Conservation (phyloP, 2,888 invertebrate species). For the Eupithecia abbreviata region DNA sequence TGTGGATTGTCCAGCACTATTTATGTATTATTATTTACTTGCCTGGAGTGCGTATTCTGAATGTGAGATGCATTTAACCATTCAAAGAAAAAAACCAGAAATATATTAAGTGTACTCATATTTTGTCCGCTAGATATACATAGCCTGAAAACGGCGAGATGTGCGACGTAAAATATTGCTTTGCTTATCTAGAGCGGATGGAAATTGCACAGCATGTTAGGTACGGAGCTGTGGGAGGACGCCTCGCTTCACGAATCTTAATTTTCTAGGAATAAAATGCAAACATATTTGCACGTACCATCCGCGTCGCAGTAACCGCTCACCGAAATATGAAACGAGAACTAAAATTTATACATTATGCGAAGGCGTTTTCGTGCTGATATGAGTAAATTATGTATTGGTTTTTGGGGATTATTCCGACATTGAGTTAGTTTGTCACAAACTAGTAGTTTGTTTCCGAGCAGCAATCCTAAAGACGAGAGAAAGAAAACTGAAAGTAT, state of each 20-base stretch:
- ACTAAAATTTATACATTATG: constrained; percentile 27
- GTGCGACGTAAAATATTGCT: constrained; percentile 66
- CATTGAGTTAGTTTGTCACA: neutral
- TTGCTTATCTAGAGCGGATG: constrained; percentile 65
- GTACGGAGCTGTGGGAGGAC: constrained; percentile 38
- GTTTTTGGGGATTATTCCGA: neutral
- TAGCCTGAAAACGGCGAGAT: constrained; percentile 56
- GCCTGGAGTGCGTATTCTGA: neutral
- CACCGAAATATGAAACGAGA: constrained; percentile 25
- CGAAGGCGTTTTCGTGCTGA: constrained; percentile 15
- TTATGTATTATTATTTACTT: too few species aligned
- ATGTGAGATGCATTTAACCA: neutral
- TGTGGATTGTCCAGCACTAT: too few species aligned
- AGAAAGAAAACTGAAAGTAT: neutral
- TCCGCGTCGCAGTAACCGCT: constrained; percentile 29
- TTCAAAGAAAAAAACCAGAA: too few species aligned
- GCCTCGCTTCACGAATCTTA: constrained; percentile 61
- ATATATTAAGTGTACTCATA: neutral
- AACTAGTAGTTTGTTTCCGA: neutral
- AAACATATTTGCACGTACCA: constrained; percentile 54
- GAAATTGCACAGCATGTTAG: constrained; percentile 60
- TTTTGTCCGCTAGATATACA: constrained; percentile 25
- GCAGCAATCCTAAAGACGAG: neutral
- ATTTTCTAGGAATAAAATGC: constrained; percentile 70
- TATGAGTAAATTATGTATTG: constrained; percentile 12